phyloP scores from a whole-genome alignment of 2,797 vertebrate species.

The Ptychobarbus kaznakovi region DNA sequence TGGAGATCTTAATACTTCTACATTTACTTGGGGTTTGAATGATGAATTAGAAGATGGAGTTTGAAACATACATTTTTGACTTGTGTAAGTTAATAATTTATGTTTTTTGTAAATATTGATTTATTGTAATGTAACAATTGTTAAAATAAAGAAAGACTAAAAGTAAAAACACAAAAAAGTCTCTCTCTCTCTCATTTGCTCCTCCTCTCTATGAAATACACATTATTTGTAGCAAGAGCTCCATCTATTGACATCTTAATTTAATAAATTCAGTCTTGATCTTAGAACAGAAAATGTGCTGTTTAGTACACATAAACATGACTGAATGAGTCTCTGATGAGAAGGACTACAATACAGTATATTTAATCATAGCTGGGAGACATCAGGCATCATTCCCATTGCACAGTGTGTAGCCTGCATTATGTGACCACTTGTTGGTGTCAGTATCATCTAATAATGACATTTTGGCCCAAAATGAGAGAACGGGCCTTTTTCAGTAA shows the following conservation, averaged over 20 bases:
- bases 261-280: not conserved
- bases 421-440: not conserved
- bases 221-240: not conserved
- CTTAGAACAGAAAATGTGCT: not conserved
- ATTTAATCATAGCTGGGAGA: not conserved
- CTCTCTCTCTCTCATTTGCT: not conserved
- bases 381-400: not conserved
- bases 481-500: not conserved
- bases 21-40: too few relatives aligned
- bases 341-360: too few relatives aligned
- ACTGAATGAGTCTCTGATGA: too few relatives aligned
- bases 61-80: too few relatives aligned
- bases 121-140: too few relatives aligned
- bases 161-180: too few relatives aligned
- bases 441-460: not conserved
- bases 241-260: not conserved
- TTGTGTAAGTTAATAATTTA: too few relatives aligned
- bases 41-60: too few relatives aligned
- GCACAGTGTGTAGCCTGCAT: not conserved
- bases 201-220: not conserved
- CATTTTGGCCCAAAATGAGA: not conserved
- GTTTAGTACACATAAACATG: not conserved
- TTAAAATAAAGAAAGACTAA: too few relatives aligned
- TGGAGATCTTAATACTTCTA: too few relatives aligned
- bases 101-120: too few relatives aligned